phyloP scores from a whole-genome alignment of 2,113 vertebrate species.

The Saimiri boliviensis region DNA sequence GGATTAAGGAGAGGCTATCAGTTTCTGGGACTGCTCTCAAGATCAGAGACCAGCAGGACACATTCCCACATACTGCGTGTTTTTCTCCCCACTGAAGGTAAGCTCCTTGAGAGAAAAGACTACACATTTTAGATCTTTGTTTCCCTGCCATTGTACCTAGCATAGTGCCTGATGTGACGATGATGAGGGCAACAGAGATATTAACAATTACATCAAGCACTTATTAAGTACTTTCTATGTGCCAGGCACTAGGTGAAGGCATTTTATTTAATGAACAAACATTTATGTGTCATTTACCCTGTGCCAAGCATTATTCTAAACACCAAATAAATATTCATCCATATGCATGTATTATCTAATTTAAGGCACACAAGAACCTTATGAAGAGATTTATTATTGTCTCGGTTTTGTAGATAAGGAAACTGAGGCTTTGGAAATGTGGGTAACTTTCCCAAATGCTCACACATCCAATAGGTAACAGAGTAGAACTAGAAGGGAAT shows the following conservation, averaged over 20 bases:
- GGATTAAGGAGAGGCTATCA: background rate
- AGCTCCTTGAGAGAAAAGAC: background rate
- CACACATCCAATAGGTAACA: background rate
- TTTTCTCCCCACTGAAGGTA: background rate
- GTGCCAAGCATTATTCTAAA: background rate
- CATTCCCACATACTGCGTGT: background rate
- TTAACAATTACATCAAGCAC: background rate
- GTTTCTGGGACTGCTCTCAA: background rate
- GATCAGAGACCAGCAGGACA: background rate
- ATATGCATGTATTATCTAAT: background rate
- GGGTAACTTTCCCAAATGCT: background rate
- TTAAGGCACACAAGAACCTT: background rate
- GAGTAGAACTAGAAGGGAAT: background rate
- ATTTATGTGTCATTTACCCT: background rate
- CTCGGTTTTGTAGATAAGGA: background rate
- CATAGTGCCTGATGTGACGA: background rate
- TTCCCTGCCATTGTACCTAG: background rate
- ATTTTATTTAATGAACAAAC: background rate
- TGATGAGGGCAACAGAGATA: background rate
- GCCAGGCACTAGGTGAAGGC: background rate
- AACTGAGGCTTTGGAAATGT: background rate
- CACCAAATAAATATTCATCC: background rate
- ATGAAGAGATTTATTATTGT: background rate
- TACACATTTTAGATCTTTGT: background rate
- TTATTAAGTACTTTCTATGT: background rate